phyloP scores from a whole-genome alignment of 2,113 vertebrate species.

The Sinosuthora webbiana region DNA sequence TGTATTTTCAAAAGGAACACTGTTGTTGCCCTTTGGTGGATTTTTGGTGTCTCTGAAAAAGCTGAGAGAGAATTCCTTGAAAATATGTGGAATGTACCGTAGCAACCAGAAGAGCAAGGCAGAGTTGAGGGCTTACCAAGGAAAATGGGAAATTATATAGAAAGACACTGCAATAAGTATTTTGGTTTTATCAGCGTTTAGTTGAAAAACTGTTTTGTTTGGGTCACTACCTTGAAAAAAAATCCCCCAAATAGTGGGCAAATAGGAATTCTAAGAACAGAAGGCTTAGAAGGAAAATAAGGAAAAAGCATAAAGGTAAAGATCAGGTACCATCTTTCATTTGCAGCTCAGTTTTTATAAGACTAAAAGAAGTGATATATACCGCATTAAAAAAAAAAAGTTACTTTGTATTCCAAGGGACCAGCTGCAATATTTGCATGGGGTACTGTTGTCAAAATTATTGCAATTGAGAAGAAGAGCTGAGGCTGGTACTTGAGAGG shows the following conservation, averaged over 20 bases:
- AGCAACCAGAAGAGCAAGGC: background rate
- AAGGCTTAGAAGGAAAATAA: background rate
- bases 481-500: background rate
- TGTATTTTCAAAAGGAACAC: background rate
- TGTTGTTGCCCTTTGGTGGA: background rate
- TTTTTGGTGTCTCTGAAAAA: slow-evolving; percentile 4
- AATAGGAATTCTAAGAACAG: background rate
- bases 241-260: background rate
- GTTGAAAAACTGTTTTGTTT: background rate
- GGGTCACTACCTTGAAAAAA: background rate
- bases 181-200: background rate
- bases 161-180: background rate
- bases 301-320: background rate
- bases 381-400: background rate
- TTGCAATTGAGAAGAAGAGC: background rate
- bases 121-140: background rate
- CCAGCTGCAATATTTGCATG: background rate
- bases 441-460: background rate
- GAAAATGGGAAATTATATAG: background rate
- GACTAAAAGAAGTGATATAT: background rate
- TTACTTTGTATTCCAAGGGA: background rate
- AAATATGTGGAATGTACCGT: rapidly evolving
- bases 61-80: background rate
- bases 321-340: background rate
- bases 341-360: background rate